Percentiles rank a stretch among this genome's conserved stretches.
These are phyloP conservation scores for Listronotus oregonensis DNA, from an alignment of 1,140 invertebrate genomes.

Conservation along the genomic window DNA sequence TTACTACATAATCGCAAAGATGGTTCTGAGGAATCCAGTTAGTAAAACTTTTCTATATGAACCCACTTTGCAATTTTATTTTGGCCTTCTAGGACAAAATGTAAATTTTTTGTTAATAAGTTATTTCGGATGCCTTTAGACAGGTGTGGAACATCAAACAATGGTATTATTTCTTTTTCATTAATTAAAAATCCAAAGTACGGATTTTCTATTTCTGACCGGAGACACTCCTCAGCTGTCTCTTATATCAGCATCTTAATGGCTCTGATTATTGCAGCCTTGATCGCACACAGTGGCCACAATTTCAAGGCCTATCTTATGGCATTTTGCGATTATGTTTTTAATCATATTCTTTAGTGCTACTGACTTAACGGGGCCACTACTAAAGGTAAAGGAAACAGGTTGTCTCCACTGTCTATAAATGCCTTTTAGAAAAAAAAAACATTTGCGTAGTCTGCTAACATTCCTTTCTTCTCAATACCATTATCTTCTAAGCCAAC, in stretches of 20 bases:
- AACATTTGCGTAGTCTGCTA: too few species aligned
- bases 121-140: conserved; percentile 50
- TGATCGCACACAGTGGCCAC: conserved; percentile 37
- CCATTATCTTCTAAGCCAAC: too few species aligned
- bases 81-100: conserved; percentile 18
- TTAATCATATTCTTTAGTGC: too few species aligned
- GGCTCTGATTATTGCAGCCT: conserved; percentile 27
- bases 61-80: conserved; percentile 32
- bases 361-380: too few species aligned
- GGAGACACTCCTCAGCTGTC: background rate
- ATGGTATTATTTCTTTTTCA: conserved; percentile 43
- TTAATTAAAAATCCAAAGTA: conserved; percentile 29
- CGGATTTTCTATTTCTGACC: background rate
- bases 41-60: conserved; percentile 6
- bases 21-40: background rate
- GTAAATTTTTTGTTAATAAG: conserved; percentile 31
- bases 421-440: too few species aligned
- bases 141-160: conserved; percentile 51
- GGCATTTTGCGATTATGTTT: background rate
- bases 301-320: conserved; percentile 25
- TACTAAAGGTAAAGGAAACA: too few species aligned
- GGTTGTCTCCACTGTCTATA: too few species aligned
- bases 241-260: conserved; percentile 8
- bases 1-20: conserved; percentile 22
- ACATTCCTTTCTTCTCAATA: too few species aligned